Conservation (phyloP, 2,797 vertebrate species). For the Phataginus tetradactyla region DNA sequence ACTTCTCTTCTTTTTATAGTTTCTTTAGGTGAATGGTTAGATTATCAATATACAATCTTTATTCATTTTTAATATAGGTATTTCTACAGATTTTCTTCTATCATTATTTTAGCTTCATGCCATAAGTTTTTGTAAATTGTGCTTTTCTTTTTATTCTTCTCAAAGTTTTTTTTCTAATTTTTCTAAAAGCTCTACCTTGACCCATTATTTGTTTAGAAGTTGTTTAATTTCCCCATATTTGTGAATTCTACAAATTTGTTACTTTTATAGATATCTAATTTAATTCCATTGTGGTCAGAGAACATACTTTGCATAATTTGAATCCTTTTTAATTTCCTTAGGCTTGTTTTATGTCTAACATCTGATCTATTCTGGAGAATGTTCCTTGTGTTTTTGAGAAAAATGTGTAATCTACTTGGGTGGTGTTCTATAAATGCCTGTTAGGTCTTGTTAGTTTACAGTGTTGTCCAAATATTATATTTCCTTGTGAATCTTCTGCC, state of each 20-base stretch:
- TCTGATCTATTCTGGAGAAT: background rate
- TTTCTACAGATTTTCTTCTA: background rate
- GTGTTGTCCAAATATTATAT: background rate
- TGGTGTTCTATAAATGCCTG: background rate
- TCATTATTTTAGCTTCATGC: background rate
- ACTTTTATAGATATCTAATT: background rate
- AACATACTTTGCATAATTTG: background rate
- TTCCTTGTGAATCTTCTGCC: background rate
- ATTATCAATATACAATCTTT: background rate
- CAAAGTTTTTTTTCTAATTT: background rate
- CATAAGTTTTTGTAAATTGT: background rate
- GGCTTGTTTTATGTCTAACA: background rate
- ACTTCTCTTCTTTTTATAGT: background rate
- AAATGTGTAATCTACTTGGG: background rate
- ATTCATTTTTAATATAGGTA: background rate
- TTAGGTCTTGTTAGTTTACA: background rate
- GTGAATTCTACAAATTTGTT: background rate
- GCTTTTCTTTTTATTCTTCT: background rate
- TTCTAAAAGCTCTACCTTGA: background rate
- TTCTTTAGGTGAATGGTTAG: background rate
- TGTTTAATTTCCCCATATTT: background rate
- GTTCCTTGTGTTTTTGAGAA: background rate
- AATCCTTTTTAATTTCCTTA: background rate
- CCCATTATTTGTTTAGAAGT: background rate
- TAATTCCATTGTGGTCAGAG: background rate